These are phyloP conservation scores for Rapana venosa DNA, from an alignment of 2,888 invertebrate genomes.

Conservation along the genomic window DNA sequence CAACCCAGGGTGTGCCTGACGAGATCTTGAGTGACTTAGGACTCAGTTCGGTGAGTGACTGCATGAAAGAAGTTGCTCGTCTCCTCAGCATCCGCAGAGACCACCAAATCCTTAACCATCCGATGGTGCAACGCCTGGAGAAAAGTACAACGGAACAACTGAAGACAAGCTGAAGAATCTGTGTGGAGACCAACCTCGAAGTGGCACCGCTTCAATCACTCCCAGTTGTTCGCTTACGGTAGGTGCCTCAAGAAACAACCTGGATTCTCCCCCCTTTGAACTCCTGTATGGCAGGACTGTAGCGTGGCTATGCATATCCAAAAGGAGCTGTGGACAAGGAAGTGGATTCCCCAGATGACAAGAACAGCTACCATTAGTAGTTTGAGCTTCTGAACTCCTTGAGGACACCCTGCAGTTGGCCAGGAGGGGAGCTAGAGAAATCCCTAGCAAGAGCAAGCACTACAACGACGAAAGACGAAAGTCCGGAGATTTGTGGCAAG, in stretches of 20 bases:
- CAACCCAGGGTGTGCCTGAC: slow-evolving; percentile 49
- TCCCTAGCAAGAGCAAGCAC: slow-evolving; percentile 36
- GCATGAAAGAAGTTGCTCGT: slow-evolving; percentile 3
- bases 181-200: slow-evolving; percentile 44
- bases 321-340: slow-evolving; percentile 52
- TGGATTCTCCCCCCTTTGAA: slow-evolving; percentile 52
- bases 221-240: slow-evolving; percentile 39
- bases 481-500: slow-evolving; percentile 41
- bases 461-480: slow-evolving; percentile 52
- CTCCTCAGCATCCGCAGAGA: not conserved
- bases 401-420: slow-evolving; percentile 52
- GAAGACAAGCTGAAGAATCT: slow-evolving; percentile 49
- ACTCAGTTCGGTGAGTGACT: slow-evolving; percentile 54
- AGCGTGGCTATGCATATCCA: slow-evolving; percentile 49
- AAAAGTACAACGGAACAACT: not conserved
- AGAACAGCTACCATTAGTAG: slow-evolving; percentile 55
- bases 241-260: slow-evolving; percentile 39
- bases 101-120: slow-evolving; percentile 19
- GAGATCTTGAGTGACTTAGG: slow-evolving; percentile 56
- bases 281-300: slow-evolving; percentile 53
- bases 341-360: slow-evolving; percentile 36
- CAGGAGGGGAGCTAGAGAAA: slow-evolving; percentile 39
- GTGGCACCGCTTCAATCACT: slow-evolving; percentile 55
- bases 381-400: not conserved
- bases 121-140: slow-evolving; percentile 14